Conservation (phyloP, 2,113 vertebrate genomes). For the Pedetes capensis region DNA sequence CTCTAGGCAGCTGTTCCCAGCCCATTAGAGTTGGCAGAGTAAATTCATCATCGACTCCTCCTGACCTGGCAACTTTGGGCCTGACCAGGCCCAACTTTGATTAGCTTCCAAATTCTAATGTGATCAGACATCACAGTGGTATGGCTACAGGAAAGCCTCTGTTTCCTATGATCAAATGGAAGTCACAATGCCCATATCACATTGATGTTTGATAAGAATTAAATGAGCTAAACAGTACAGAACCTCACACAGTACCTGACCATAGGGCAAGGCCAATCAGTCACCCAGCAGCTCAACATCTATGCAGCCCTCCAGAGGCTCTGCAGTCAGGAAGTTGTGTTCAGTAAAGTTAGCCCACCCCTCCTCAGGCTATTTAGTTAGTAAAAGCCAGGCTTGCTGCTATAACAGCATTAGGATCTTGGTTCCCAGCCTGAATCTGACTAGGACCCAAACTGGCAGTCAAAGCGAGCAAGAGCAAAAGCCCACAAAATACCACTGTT, state of each 20-base stretch:
- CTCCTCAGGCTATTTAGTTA: not conserved
- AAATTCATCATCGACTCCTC: not conserved
- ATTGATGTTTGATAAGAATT: not conserved
- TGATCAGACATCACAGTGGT: too few relatives aligned
- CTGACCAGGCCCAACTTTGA: too few relatives aligned
- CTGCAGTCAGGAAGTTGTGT: not conserved
- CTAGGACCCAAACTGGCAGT: not conserved
- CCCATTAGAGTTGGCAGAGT: not conserved
- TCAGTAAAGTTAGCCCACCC: not conserved
- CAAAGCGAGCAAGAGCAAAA: slow-evolving; percentile 6
- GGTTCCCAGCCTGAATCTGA: not conserved
- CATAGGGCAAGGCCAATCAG: not conserved
- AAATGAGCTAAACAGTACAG: not conserved
- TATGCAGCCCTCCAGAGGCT: not conserved
- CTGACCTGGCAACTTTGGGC: not conserved
- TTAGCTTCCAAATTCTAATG: too few relatives aligned
- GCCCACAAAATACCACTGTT: slow-evolving; percentile 21
- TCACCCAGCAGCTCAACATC: not conserved
- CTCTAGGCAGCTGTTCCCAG: not conserved
- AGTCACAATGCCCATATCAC: not conserved
- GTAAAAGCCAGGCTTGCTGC: not conserved
- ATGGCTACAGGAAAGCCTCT: too few relatives aligned
- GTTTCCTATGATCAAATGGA: not conserved
- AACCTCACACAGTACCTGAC: not conserved
- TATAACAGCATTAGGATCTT: not conserved